These are phyloP conservation scores for Pogonus chalceus DNA, from an alignment of 1,140 invertebrate species.

Conservation along the genomic window DNA sequence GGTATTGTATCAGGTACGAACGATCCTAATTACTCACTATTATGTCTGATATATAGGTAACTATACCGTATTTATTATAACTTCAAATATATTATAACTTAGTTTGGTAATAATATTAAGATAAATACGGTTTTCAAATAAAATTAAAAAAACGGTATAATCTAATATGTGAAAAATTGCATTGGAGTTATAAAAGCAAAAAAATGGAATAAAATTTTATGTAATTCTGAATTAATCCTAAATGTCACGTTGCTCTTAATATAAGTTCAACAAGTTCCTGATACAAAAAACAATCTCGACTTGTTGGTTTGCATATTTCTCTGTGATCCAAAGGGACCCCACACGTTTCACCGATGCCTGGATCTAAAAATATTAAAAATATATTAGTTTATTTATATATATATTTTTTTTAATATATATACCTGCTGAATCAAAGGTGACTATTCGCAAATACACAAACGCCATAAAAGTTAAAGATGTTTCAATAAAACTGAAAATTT, in stretches of 20 bases:
- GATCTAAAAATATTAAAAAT: constrained; percentile 40
- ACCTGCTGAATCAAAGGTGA: constrained; percentile 58
- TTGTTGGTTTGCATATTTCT: constrained; percentile 61
- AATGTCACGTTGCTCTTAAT: background rate
- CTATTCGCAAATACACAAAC: constrained; percentile 54
- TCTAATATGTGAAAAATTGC: background rate
- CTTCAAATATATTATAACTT: background rate
- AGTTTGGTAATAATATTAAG: background rate
- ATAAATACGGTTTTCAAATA: background rate
- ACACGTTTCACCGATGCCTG: constrained; percentile 51
- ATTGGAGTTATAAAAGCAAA: background rate
- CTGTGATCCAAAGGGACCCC: constrained; percentile 57
- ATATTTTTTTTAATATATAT: constrained; percentile 7
- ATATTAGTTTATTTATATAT: background rate
- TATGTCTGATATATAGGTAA: background rate
- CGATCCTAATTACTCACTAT: background rate
- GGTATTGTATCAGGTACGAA: constrained; percentile 6
- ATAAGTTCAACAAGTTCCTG: constrained; percentile 48
- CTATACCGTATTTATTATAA: background rate
- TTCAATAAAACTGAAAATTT: constrained; percentile 56
- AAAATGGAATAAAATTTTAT: background rate
- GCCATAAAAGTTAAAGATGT: constrained; percentile 57
- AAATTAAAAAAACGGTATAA: background rate
- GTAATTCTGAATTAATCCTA: background rate
- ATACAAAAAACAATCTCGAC: constrained; percentile 53